Base-by-base conservation (phyloP, 2,113 vertebrate species). In the Stegostoma tigrinum region DNA sequence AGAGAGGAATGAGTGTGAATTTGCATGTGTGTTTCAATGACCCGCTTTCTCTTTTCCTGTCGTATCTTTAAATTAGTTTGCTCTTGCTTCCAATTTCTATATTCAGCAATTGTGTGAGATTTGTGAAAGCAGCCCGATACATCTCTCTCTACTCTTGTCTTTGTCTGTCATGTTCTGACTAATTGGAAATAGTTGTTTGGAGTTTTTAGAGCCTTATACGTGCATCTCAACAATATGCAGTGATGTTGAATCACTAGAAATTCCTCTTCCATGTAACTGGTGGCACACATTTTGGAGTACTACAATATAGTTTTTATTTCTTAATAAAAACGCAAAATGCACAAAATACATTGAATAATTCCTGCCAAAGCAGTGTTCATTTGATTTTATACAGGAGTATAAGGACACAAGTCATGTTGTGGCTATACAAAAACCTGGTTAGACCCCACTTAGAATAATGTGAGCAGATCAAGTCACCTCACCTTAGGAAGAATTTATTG, bases 1-100 rank as follows among this genome's bases (percentile, higher is more conserved):
- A 5, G 80, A 45, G 95, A 96, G 21, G 52, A 45, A 96, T 98
- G 98, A 97, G 98, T 97, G 23, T 45, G 6, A 24, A 6, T 94
- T 67, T 86, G 14, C 0, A 3, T 72, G 45, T 96, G 96, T 95
- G 90, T 96, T 78, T 68, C 72, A 96, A 96, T 96, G 95, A 97
- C 66, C 96, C 96, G 96, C 87, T 0, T 96, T 96, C 96, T 96
- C 64, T 64, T 55, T 12, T 15, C 6, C 14, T 14, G 23, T 52
- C 23, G 34, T 34, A 30, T 89, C 24, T 89, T 55, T 4, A 89
- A 55, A 23, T 30, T 64, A 64, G 30, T 64, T 90, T 15, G 30
- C 52, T 15, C 27, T 64, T 90, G 15, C 17, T 30, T 27, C 17
- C 14, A 30, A 90, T 90, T 90, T 90, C 30, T 38, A 5, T 83